Percentiles rank a stretch among this genome's conserved stretches.
Evolutionary conservation across 2,888 invertebrate species (phyloP).

Genomic region (Calameuta idolon): DNA sequence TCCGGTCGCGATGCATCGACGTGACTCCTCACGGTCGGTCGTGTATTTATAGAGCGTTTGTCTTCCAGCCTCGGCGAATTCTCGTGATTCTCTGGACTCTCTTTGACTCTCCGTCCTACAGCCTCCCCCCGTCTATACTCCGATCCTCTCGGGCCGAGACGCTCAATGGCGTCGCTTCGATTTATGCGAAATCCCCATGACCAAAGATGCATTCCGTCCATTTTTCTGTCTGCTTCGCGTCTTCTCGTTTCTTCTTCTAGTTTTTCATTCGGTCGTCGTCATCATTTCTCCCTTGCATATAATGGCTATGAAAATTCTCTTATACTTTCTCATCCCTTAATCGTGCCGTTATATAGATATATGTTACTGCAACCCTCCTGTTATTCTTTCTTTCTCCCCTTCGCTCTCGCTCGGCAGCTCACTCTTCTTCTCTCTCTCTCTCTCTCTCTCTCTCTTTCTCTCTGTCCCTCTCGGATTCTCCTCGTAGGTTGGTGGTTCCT

Average conservation of each 20-base stretch:
- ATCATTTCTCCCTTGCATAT: slow-evolving; percentile 10
- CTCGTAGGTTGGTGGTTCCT: slow-evolving; percentile 61
- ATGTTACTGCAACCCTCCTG: neutral
- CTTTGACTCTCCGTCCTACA: neutral
- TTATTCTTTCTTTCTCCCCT: slow-evolving; percentile 30
- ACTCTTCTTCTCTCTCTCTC: slow-evolving; percentile 23
- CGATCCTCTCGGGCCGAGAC: neutral
- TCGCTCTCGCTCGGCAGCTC: slow-evolving; percentile 26
- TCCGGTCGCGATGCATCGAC: neutral
- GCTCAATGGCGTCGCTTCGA: neutral
- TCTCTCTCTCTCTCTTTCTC: slow-evolving; percentile 3
- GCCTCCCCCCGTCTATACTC: neutral
- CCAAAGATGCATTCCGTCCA: neutral
- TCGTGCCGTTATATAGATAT: neutral
- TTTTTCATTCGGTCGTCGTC: neutral
- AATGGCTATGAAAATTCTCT: slow-evolving; percentile 12
- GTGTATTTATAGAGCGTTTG: neutral
- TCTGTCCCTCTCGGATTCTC: slow-evolving; percentile 26
- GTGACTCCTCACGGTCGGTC: neutral
- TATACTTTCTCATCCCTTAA: slow-evolving; percentile 21
- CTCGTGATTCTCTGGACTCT: neutral
- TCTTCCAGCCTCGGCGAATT: neutral
- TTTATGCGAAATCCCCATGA: neutral
- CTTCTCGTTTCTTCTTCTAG: neutral
- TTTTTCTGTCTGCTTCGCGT: neutral